Conservation (phyloP, 2,888 invertebrate species). For the Halocaridina rubra region DNA sequence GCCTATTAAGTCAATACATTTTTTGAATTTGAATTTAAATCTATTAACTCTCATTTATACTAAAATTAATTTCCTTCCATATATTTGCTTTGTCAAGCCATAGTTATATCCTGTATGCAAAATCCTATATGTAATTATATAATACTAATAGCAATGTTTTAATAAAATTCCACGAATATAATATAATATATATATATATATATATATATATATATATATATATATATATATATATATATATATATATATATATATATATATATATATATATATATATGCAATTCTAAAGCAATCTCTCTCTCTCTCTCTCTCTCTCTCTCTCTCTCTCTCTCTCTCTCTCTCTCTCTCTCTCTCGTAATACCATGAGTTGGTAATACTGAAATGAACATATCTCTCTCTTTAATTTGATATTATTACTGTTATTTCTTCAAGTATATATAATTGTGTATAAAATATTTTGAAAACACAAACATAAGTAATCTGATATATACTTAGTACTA, state of each 20-base stretch:
- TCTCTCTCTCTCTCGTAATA: neutral
- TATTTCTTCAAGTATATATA: too few species aligned
- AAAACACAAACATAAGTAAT: too few species aligned
- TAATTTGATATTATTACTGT: too few species aligned
- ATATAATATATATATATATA: neutral
- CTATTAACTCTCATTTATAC: too few species aligned
- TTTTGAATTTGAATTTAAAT: too few species aligned
- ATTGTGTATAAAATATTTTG: too few species aligned
- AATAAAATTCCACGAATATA: neutral
- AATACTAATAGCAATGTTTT: neutral
- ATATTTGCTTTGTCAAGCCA: too few species aligned
- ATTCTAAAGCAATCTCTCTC: too few species aligned
- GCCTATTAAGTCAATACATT: too few species aligned
- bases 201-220: neutral
- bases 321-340: neutral
- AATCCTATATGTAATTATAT: neutral
- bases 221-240: neutral
- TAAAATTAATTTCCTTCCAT: too few species aligned
- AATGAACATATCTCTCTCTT: too few species aligned
- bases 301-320: conserved; percentile 2
- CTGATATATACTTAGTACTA: too few species aligned
- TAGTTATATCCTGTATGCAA: neutral
- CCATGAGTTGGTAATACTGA: neutral
- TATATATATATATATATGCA: neutral
- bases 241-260: neutral